phyloP scores from a whole-genome alignment of 2,888 invertebrate species.

The Leucozona laternaria region DNA sequence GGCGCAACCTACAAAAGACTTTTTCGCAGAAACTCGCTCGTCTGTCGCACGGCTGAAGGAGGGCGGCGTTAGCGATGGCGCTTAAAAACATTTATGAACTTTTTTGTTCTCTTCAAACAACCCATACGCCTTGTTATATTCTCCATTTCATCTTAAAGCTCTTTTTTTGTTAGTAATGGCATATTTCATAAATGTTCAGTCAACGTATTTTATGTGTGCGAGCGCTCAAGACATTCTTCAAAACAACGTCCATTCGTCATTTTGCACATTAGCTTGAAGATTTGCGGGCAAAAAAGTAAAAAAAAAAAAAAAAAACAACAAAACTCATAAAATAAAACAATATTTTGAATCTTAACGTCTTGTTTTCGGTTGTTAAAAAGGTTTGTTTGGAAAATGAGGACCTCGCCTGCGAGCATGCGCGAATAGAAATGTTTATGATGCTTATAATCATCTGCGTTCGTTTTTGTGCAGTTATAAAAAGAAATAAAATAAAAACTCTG shows the following conservation, averaged over 20 bases:
- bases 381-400: constrained; percentile 65
- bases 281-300: constrained; percentile 60
- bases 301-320: not conserved
- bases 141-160: constrained; percentile 45
- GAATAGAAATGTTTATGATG: constrained; percentile 24
- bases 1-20: constrained; percentile 44
- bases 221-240: constrained; percentile 64
- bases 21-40: constrained; percentile 36
- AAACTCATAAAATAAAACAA: constrained; percentile 70
- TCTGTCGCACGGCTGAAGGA: constrained; percentile 15
- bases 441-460: constrained; percentile 55
- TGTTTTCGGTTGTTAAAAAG: constrained; percentile 61
- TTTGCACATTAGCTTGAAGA: constrained; percentile 67
- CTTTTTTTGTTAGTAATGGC: constrained; percentile 59
- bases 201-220: constrained; percentile 62
- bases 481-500: not conserved
- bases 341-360: constrained; percentile 65
- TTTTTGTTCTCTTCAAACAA: not conserved
- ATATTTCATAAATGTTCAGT: constrained; percentile 68
- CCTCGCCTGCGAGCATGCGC: constrained; percentile 14
- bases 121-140: constrained; percentile 35
- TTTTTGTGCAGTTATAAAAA: constrained; percentile 13
- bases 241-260: constrained; percentile 74
- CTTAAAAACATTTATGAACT: constrained; percentile 79
- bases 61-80: constrained; percentile 81